These are phyloP conservation scores for Thamnophis elegans DNA, from an alignment of 2,797 vertebrate species.

Conservation along the genomic window DNA sequence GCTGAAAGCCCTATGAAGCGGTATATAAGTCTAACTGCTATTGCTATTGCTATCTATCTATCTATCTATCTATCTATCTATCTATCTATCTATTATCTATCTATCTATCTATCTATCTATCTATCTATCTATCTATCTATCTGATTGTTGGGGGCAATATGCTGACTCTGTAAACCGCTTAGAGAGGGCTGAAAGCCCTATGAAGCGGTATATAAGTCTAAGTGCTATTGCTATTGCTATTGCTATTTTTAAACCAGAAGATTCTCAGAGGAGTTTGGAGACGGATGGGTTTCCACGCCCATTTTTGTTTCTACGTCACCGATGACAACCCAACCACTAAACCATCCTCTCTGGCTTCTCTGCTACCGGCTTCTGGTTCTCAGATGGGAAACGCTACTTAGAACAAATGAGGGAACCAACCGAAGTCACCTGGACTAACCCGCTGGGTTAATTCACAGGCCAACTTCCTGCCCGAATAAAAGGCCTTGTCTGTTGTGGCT, in stretches of 20 bases:
- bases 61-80: too few species aligned
- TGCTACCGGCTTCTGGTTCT: neutral
- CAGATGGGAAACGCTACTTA: neutral
- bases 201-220: too few species aligned
- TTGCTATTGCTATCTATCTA: too few species aligned
- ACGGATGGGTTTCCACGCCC: neutral
- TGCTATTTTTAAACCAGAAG: conserved; percentile 15
- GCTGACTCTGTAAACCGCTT: too few species aligned
- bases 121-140: too few species aligned
- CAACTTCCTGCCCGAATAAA: neutral
- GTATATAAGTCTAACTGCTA: too few species aligned
- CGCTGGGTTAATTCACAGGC: neutral
- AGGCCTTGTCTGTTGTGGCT: neutral
- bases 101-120: too few species aligned
- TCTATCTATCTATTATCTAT: too few species aligned
- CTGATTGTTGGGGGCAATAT: too few species aligned
- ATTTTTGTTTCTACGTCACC: neutral
- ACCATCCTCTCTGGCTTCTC: conserved; percentile 2
- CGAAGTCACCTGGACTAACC: neutral
- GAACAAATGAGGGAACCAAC: neutral
- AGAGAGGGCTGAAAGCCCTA: too few species aligned
- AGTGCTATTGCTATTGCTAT: too few species aligned
- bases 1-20: too few species aligned
- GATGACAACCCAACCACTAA: neutral
- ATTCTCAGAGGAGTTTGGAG: conserved; percentile 1